Percentiles rank a stretch among this genome's conserved stretches.
These are phyloP conservation scores for Anas acuta DNA, from an alignment of 2,797 vertebrate genomes.

Conservation along the genomic window DNA sequence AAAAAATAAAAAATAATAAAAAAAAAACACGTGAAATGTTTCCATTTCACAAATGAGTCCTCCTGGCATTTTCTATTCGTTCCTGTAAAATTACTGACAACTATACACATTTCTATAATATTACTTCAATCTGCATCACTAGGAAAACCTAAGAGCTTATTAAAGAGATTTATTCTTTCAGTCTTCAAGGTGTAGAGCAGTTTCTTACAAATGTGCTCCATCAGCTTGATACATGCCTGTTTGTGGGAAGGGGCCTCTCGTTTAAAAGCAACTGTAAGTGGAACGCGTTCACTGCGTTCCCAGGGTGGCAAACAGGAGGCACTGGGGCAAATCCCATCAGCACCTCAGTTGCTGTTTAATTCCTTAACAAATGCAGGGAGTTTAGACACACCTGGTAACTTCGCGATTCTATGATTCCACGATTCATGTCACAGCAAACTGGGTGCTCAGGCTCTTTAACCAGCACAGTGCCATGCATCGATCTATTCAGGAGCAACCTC, in stretches of 20 bases:
- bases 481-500: background rate
- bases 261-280: background rate
- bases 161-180: slow-evolving; percentile 71
- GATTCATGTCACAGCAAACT: background rate
- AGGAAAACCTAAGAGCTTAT: slow-evolving; percentile 62
- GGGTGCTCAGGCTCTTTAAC: background rate
- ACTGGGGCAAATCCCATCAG: background rate
- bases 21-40: background rate
- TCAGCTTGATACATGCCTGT: slow-evolving; percentile 29
- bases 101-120: slow-evolving; percentile 69
- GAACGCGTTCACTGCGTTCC: background rate
- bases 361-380: slow-evolving; percentile 5
- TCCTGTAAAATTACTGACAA: slow-evolving; percentile 72
- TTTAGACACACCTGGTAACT: background rate
- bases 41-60: slow-evolving; percentile 57
- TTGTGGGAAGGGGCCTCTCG: background rate
- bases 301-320: background rate
- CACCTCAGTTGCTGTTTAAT: background rate
- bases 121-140: slow-evolving; percentile 64
- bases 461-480: background rate
- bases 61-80: slow-evolving; percentile 39
- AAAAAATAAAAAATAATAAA: background rate
- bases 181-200: slow-evolving; percentile 59
- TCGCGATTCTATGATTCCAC: background rate
- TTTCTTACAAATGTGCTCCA: slow-evolving; percentile 27